Evolutionary conservation across 2,797 vertebrate genomes (phyloP), one percentile per base, ranked within the genome.

Genomic region (Pipistrellus pipistrellus): DNA sequence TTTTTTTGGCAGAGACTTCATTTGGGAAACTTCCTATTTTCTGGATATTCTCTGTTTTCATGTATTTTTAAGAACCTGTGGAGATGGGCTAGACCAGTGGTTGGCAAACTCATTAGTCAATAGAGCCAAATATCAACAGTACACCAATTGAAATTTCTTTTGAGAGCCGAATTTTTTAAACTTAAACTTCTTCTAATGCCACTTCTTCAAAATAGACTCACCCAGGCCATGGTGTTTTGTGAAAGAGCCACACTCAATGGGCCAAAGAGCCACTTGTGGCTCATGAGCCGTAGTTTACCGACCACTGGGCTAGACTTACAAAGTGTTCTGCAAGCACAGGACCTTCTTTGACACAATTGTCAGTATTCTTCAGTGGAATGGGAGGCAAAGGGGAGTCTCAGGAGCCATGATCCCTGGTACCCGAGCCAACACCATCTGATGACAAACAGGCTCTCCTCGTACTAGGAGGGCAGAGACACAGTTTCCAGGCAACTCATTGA

Each of bases 21-120:
- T 77, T 89, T 68, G 8, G 96, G 66, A 89, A 96, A 53, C 59
- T 12, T 46, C 35, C 6, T 30, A 2, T 81, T 85, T 91, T 91
- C 38, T 85, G 48, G 44, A 44, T 69, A 1, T 38, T 80, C 25
- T 73, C 64, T 92, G 41, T 89, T 88, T 69, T 14, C 6, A 7
- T 84, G 9, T 41, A 57, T 88, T 92, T 25, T 62, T 88, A 68
- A 88, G 68, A 95, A 77, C 38, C 73, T 83, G n/a, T 66, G 21
- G 85, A 93, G 69, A 55, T 75, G 20, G 32, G 30, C 18, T 32
- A 91, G 20, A 44, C 44, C 44, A 44, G 44, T 44, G 44, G 44
- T 44, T 44, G 44, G 44, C 44, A 44, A 44, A 44, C 44, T 44
- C 8, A 8, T 44, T 44, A 38, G 44, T 44, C 8, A 44, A 9